Evolutionary conservation across 2,113 vertebrate genomes (phyloP), one percentile per base, ranked within the genome.

Genomic region (Engystomops pustulosus): DNA sequence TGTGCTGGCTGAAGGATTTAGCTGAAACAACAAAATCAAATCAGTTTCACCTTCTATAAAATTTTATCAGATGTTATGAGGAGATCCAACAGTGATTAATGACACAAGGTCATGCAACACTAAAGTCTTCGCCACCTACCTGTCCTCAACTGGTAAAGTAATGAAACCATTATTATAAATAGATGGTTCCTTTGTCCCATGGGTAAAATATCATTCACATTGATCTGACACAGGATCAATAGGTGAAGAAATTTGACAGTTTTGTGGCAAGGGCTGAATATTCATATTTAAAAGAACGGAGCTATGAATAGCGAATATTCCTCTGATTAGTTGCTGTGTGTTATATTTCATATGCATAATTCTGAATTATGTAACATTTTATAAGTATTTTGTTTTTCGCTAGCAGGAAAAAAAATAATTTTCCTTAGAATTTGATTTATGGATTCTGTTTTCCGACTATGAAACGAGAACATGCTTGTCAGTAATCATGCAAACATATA

Each of bases 201-300:
- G 72, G 72, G 82, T 77, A 68, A 78, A 84, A 84, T 84, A 84
- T 84, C 60, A 84, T 84, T 84, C 72, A 77, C 60, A 84, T 84
- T 78, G 82, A 84, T 78, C 69, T 84, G 82, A 84, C 82, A 84
- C n/a, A 18, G 25, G 72, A 84, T 84, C 82, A 84, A 84, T 84
- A 84, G 82, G 82, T 78, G 72, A 84, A 68, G 25, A 84, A 75
- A 83, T 62, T 47, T 83, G 71, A 75, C 81, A 75, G 69, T 65
- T 82, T 83, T 49, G 53, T 65, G 51, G 36, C 36, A 75, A 67
- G 41, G 34, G 15, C n/a, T 82, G 69, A 82, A 82, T 72, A 82
- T 82, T 72, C 80, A 82, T 82, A 72, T 82, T 82, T 72, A 72
- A 72, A 65, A 82, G 34, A 18, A 32, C 80, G 74, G 67, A 45